Base-by-base conservation (phyloP, 2,797 vertebrate genomes). In the Pteropus rufus region DNA sequence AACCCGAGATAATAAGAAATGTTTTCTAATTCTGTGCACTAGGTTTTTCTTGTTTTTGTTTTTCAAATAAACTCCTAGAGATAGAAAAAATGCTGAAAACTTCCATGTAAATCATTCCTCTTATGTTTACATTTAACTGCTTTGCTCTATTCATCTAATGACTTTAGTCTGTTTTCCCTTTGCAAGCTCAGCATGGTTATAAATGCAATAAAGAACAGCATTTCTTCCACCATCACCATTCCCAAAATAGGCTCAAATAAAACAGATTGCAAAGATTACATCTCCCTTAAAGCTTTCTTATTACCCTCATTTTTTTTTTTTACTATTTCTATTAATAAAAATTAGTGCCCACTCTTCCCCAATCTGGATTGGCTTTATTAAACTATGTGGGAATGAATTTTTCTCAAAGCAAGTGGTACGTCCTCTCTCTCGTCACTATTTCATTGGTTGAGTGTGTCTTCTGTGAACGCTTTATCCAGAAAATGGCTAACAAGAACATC, bases 121-220 rank as follows among this genome's bases (percentile, higher is more conserved):
- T 95, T 92, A 36, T 94, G 91, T 97, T 97, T 89, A 93, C 70
- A 88, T 85, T 94, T 94, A 93, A 81, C 70, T 41, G 56, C 64
- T 21, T 95, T 83, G 52, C 72, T 88, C 49, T 24, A 49, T 65
- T 94, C 83, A 83, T 90, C 62, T 79, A 94, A 80, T 49, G 93
- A 91, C 41, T 86, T 97, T 41, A 88, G 91, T 92, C 91, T 97
- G 97, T 88, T 92, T 97, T 89, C 76, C 73, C 89, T 97, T 90
- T 95, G 95, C 93, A 95, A 91, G 54, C 67, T 96, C 92, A 92
- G 94, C 86, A 49, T 90, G 58, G 67, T 64, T 96, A 89, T 88
- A 97, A 97, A 90, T 62, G 75, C 70, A 90, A 62, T 34, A 72
- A 96, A 89, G 65, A 73, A 69, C 5, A 73, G 18, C 15, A 62